Conservation (phyloP, 2,888 invertebrate species). For the Tinea pellionella region DNA sequence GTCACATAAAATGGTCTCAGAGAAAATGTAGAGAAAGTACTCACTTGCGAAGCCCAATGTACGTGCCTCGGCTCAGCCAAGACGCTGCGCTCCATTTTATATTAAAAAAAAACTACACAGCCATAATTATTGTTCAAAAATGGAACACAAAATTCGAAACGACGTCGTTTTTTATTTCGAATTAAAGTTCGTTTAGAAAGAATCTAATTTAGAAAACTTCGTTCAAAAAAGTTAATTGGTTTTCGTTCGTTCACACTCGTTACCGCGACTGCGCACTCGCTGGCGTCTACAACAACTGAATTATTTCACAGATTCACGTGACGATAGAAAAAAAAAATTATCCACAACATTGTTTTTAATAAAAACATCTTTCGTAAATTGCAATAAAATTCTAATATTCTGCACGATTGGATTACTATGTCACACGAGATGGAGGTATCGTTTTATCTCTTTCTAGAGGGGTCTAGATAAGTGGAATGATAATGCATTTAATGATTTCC, state of each 20-base stretch:
- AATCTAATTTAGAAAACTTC: conserved; percentile 6
- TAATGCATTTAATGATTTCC: neutral
- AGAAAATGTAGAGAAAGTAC: conserved; percentile 22
- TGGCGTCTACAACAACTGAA: neutral
- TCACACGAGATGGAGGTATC: conserved; percentile 33
- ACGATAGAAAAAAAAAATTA: too few relatives aligned
- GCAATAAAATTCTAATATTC: conserved; percentile 17
- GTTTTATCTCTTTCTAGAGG: conserved; percentile 41
- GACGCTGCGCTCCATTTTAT: conserved; percentile 61
- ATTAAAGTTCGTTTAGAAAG: neutral
- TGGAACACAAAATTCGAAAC: neutral
- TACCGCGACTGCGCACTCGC: neutral
- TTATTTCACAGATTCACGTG: neutral
- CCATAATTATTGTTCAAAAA: neutral
- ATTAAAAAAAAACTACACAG: conserved; percentile 29
- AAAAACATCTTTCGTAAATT: neutral
- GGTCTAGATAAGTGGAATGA: conserved; percentile 39
- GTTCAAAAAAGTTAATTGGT: conserved; percentile 24
- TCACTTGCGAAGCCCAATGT: conserved; percentile 60
- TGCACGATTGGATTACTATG: conserved; percentile 59
- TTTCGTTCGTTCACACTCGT: neutral
- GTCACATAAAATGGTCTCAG: neutral
- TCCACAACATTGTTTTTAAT: too few relatives aligned
- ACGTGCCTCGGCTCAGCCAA: conserved; percentile 53
- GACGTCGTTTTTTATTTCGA: neutral